Conservation (phyloP, 2,888 invertebrate genomes). For the Neuroscelio doddi region DNA sequence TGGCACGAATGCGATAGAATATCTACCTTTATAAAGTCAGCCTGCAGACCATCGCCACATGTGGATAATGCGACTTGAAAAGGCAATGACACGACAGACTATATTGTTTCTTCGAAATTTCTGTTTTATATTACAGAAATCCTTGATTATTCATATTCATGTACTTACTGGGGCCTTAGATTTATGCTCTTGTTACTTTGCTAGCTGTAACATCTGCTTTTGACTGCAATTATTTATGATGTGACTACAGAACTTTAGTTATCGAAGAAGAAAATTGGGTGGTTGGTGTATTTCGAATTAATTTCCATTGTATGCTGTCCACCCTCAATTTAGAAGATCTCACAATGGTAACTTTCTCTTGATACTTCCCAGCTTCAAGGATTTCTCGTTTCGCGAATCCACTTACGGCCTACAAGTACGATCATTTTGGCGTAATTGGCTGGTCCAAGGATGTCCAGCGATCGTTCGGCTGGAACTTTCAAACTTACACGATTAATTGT, state of each 20-base stretch:
- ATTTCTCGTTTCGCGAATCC: slow-evolving; percentile 10
- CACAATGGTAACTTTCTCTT: slow-evolving; percentile 29
- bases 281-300: slow-evolving; percentile 36
- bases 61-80: slow-evolving; percentile 29
- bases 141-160: slow-evolving; percentile 1
- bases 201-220: neutral
- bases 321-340: slow-evolving; percentile 30
- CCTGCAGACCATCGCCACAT: slow-evolving; percentile 54
- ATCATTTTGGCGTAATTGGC: slow-evolving; percentile 63
- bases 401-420: slow-evolving; percentile 38
- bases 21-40: slow-evolving; percentile 55
- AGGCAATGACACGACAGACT: slow-evolving; percentile 34
- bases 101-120: slow-evolving; percentile 16
- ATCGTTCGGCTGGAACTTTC: slow-evolving; percentile 50
- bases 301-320: slow-evolving; percentile 37
- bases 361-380: slow-evolving; percentile 28
- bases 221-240: slow-evolving; percentile 1
- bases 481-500: slow-evolving; percentile 63
- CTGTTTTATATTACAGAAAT: slow-evolving; percentile 11
- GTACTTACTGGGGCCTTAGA: neutral
- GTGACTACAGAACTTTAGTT: neutral
- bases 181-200: slow-evolving; percentile 5
- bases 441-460: slow-evolving; percentile 51
- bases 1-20: slow-evolving; percentile 61
- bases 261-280: slow-evolving; percentile 32